Evolutionary conservation across 2,797 vertebrate genomes (phyloP).

Genomic region (Bovichtus variegatus): DNA sequence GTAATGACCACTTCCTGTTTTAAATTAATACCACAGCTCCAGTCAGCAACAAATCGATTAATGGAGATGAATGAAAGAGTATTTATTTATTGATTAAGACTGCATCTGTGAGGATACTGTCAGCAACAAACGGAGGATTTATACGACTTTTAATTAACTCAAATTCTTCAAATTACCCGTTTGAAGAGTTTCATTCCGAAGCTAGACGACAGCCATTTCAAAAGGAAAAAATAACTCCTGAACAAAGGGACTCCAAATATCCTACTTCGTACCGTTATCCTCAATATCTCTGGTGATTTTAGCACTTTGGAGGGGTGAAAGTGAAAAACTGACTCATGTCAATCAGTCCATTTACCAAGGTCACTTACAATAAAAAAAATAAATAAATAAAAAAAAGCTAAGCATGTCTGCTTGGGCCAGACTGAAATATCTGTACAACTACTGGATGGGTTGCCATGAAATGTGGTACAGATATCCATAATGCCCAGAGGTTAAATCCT

Average conservation of each 20-base stretch:
- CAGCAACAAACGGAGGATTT: not conserved
- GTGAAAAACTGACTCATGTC: not conserved
- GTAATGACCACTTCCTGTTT: slow-evolving; percentile 8
- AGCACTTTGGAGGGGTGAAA: not conserved
- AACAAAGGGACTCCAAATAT: not conserved
- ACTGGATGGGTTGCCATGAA: too few relatives aligned
- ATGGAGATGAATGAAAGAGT: not conserved
- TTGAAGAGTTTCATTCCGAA: not conserved
- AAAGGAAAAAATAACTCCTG: not conserved
- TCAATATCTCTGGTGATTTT: not conserved
- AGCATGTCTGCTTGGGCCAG: not conserved
- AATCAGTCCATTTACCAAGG: not conserved
- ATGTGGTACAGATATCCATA: too few relatives aligned
- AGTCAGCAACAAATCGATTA: not conserved
- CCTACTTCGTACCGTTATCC: too few relatives aligned
- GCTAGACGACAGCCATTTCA: not conserved
- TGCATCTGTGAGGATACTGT: not conserved
- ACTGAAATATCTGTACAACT: not conserved
- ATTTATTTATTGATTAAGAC: not conserved
- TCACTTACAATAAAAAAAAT: not conserved
- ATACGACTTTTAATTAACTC: not conserved
- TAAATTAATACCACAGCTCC: not conserved
- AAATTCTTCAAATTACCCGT: not conserved
- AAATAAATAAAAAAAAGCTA: too few relatives aligned
- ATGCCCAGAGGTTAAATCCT: too few relatives aligned